Percentiles rank a stretch among this genome's conserved stretches.
These are phyloP conservation scores for Sepioteuthis lessoniana DNA, from an alignment of 2,888 invertebrate genomes.

Conservation along the genomic window DNA sequence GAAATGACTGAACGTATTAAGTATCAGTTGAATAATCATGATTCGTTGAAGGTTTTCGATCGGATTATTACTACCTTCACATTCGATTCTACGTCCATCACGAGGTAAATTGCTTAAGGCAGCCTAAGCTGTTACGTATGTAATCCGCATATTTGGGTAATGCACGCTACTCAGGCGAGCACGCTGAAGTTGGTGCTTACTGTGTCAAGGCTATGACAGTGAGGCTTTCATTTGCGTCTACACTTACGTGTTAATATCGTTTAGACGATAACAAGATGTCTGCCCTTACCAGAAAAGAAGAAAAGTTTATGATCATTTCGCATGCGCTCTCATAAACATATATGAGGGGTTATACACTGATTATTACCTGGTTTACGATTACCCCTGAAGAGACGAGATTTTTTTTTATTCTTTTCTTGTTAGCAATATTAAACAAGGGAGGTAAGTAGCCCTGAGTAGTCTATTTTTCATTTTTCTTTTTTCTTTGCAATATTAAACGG, in stretches of 20 bases:
- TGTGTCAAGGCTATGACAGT: background rate
- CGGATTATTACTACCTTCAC: background rate
- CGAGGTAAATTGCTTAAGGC: background rate
- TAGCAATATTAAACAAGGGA: too few relatives aligned
- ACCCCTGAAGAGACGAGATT: too few relatives aligned
- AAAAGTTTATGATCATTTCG: background rate
- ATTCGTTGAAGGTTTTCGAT: background rate
- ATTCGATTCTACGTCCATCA: background rate
- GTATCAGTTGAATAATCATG: constrained; percentile 17
- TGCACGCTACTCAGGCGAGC: background rate
- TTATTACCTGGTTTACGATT: too few relatives aligned
- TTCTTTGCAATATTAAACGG: too few relatives aligned
- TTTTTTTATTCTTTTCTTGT: too few relatives aligned
- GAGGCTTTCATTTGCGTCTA: background rate
- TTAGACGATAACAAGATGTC: background rate
- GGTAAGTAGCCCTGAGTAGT: too few relatives aligned
- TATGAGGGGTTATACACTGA: too few relatives aligned
- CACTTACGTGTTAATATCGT: background rate
- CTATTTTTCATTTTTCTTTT: too few relatives aligned
- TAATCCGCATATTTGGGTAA: background rate
- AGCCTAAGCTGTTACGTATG: background rate
- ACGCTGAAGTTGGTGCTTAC: background rate
- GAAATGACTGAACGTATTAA: background rate
- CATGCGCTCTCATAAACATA: background rate
- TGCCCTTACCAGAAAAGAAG: background rate